A percentile compares a stretch with the other conserved stretches of the same genome.
phyloP scores from a whole-genome alignment of 2,113 vertebrate genomes.

The Spheniscus mendiculus region DNA sequence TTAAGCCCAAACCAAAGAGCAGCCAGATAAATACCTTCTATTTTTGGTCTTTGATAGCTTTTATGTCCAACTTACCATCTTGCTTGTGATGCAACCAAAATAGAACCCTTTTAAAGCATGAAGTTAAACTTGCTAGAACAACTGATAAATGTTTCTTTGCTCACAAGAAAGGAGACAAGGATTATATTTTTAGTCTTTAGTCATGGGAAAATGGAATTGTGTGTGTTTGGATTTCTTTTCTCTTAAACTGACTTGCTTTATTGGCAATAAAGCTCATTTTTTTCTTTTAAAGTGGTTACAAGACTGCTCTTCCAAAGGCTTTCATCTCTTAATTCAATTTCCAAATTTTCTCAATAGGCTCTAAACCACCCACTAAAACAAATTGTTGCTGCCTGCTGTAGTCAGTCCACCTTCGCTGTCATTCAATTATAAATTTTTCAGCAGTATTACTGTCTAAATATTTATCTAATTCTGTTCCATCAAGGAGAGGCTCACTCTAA shows the following conservation, averaged over 20 bases:
- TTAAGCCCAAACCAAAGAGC: not conserved
- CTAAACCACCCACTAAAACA: not conserved
- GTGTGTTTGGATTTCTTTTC: not conserved
- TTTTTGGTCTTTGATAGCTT: not conserved
- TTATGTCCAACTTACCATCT: not conserved
- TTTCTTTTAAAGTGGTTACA: not conserved
- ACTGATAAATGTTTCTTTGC: not conserved
- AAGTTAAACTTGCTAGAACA: not conserved
- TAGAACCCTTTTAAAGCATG: not conserved
- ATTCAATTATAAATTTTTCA: conserved; percentile 11
- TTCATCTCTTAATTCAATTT: conserved; percentile 13
- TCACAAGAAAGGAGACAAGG: not conserved
- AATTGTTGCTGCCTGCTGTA: not conserved
- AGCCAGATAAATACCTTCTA: not conserved
- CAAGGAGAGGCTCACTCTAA: not conserved
- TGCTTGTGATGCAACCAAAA: not conserved
- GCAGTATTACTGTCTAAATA: not conserved
- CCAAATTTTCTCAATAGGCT: not conserved
- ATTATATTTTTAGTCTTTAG: not conserved
- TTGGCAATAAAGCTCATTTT: not conserved
- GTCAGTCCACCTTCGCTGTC: not conserved
- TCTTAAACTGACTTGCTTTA: not conserved
- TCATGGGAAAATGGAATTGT: not conserved
- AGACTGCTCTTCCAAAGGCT: not conserved
- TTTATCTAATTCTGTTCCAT: not conserved